A percentile compares a stretch with the other conserved stretches of the same genome.
phyloP scores from a whole-genome alignment of 2,888 invertebrate genomes.

The Coremacera marginata region DNA sequence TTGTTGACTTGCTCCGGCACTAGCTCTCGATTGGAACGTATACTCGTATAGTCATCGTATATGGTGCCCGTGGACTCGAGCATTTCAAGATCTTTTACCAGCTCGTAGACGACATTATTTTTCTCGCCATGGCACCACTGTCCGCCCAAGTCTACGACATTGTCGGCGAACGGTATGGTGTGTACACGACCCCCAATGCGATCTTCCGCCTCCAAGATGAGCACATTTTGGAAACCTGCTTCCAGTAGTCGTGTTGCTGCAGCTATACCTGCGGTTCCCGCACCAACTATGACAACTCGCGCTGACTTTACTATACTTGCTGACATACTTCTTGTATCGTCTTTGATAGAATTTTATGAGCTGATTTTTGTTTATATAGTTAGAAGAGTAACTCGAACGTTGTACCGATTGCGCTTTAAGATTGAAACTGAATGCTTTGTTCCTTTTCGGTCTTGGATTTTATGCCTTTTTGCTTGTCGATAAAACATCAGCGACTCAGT shows the following conservation, averaged over 20 bases:
- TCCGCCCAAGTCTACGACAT: constrained; percentile 78
- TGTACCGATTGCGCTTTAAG: no score
- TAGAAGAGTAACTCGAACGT: no score
- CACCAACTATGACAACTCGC: constrained; percentile 60
- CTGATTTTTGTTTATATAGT: no score
- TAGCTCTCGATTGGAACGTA: constrained; percentile 60
- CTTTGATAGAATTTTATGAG: no score
- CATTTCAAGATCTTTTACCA: constrained; percentile 64
- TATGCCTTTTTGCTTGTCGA: no score
- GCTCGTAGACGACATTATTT: constrained; percentile 73
- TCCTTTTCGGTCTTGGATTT: no score
- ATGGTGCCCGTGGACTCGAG: constrained; percentile 43
- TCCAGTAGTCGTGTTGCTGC: constrained; percentile 63
- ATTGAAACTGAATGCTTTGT: no score
- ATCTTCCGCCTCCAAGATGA: constrained; percentile 74
- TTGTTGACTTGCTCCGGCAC: constrained; percentile 56
- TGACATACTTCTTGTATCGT: no score
- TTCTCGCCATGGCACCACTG: constrained; percentile 74
- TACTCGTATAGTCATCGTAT: constrained; percentile 48
- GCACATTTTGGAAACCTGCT: constrained; percentile 66
- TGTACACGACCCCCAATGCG: constrained; percentile 76
- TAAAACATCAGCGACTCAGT: no score
- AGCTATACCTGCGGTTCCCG: constrained; percentile 64
- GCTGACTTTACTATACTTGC: constrained; percentile 11
- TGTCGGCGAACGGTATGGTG: constrained; percentile 70